phyloP scores from a whole-genome alignment of 1,140 invertebrate species.

The Atta colombica region DNA sequence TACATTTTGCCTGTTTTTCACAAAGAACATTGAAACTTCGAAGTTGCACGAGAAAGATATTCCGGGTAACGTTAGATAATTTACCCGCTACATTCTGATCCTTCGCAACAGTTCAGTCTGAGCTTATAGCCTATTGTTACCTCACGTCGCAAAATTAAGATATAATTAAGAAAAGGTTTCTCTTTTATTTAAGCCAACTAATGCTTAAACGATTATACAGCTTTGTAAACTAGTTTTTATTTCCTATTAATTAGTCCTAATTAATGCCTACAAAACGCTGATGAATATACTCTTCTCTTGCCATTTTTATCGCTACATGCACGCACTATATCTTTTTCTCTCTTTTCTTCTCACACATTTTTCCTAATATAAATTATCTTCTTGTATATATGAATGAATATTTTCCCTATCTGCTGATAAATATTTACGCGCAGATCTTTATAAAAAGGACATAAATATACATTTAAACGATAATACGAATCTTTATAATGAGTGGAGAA shows the following conservation, averaged over 20 bases:
- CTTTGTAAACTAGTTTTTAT: constrained; percentile 14
- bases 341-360: neutral
- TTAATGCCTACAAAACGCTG: constrained; percentile 69
- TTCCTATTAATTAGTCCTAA: constrained; percentile 48
- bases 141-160: constrained; percentile 71
- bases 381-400: constrained; percentile 4
- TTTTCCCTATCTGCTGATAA: constrained; percentile 25
- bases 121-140: constrained; percentile 40
- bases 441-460: constrained; percentile 23
- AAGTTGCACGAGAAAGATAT: constrained; percentile 37
- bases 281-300: constrained; percentile 51
- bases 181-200: constrained; percentile 84
- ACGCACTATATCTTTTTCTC: neutral
- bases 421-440: constrained; percentile 15
- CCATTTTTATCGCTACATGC: neutral
- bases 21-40: neutral
- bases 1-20: constrained; percentile 19
- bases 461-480: constrained; percentile 10
- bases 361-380: constrained; percentile 32
- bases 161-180: constrained; percentile 80
- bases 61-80: neutral
- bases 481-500: constrained; percentile 42
- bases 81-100: neutral
- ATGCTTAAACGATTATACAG: constrained; percentile 80
- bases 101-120: neutral